Percentiles rank a stretch among this genome's conserved stretches.
These are phyloP conservation scores for Trisateles emortualis DNA, from an alignment of 2,888 invertebrate species.

Conservation along the genomic window DNA sequence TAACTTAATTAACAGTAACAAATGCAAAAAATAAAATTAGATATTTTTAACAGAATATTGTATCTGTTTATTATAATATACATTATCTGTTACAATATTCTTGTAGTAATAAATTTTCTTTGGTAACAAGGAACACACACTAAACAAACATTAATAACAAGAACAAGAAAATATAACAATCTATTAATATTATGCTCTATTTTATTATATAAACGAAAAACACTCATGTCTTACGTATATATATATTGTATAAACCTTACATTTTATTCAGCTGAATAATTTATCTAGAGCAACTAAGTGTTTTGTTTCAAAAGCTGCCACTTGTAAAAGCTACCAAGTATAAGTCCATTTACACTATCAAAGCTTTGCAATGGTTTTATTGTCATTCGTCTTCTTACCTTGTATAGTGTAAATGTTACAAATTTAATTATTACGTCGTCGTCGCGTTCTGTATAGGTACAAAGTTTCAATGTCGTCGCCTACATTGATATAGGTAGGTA, in stretches of 20 bases:
- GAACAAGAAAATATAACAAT: slow-evolving; percentile 82
- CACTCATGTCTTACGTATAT: slow-evolving; percentile 65
- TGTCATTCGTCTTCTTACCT: too few species aligned
- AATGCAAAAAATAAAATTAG: slow-evolving; percentile 65
- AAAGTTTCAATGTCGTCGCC: too few species aligned
- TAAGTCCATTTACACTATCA: background rate
- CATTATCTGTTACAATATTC: slow-evolving; percentile 60
- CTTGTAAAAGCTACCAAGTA: slow-evolving; percentile 35
- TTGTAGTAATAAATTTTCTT: slow-evolving; percentile 73
- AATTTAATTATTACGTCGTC: slow-evolving; percentile 10
- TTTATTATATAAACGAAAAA: slow-evolving; percentile 56
- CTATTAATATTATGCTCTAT: slow-evolving; percentile 66
- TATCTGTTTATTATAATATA: slow-evolving; percentile 69
- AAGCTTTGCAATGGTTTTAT: too few species aligned
- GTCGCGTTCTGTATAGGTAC: too few species aligned
- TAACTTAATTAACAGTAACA: slow-evolving; percentile 79
- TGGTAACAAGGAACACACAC: slow-evolving; percentile 86
- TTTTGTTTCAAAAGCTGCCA: slow-evolving; percentile 37
- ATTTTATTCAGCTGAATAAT: slow-evolving; percentile 18
- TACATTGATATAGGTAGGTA: too few species aligned
- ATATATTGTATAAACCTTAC: slow-evolving; percentile 35
- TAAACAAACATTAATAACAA: slow-evolving; percentile 82
- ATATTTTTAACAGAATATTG: slow-evolving; percentile 66
- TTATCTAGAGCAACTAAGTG: slow-evolving; percentile 17
- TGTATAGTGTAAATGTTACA: too few species aligned